Conservation (phyloP, 2,888 invertebrate genomes). For the Hemicrepidius hirtus region DNA sequence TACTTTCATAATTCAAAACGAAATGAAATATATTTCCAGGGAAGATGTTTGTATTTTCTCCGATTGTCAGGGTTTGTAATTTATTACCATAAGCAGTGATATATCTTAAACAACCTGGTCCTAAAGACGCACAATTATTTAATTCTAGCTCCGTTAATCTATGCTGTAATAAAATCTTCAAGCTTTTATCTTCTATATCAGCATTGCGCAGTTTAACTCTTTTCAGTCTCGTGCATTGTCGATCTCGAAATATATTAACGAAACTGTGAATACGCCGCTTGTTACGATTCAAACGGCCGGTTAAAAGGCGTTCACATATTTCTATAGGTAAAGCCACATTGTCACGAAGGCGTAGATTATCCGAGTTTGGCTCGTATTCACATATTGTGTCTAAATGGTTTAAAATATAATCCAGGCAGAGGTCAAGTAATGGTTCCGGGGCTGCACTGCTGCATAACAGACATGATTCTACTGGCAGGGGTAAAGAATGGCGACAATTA, state of each 20-base stretch:
- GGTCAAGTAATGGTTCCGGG: conserved; percentile 79
- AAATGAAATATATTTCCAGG: conserved; percentile 64
- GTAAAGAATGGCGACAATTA: conserved; percentile 69
- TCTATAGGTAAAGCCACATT: conserved; percentile 81
- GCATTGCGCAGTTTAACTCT: conserved; percentile 82
- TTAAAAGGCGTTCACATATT: conserved; percentile 82
- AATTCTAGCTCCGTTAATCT: conserved; percentile 84
- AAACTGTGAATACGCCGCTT: conserved; percentile 78
- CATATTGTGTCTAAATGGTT: conserved; percentile 79
- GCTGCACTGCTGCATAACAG: conserved; percentile 68
- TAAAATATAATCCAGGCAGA: conserved; percentile 79
- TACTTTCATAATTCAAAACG: conserved; percentile 47
- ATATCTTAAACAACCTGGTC: conserved; percentile 77
- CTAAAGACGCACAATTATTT: conserved; percentile 82
- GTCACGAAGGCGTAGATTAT: conserved; percentile 75
- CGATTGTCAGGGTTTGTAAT: conserved; percentile 82
- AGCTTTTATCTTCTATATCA: conserved; percentile 81
- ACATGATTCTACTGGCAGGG: conserved; percentile 68
- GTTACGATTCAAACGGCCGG: conserved; percentile 73
- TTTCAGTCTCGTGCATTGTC: conserved; percentile 80
- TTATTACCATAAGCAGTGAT: conserved; percentile 83
- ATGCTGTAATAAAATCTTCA: conserved; percentile 83
- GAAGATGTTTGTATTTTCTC: conserved; percentile 79
- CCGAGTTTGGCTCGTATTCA: conserved; percentile 70
- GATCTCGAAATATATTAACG: conserved; percentile 82